Evolutionary conservation across 2,888 invertebrate genomes (phyloP).

Genomic region (Volucella inflata): DNA sequence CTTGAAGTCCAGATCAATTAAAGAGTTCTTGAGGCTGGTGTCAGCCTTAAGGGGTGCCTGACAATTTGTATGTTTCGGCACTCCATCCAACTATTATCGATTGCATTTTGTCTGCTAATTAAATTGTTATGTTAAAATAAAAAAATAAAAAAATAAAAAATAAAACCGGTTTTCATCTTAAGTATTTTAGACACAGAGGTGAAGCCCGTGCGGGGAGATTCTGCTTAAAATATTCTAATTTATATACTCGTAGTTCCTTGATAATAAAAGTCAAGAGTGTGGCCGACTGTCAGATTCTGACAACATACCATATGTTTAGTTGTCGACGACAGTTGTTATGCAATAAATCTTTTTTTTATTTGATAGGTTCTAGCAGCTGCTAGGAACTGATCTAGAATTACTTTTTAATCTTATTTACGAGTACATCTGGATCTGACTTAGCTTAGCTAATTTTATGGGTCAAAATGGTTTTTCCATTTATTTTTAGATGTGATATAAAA

Average conservation of each 20-base stretch:
- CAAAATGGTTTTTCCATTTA: slow-evolving; percentile 10
- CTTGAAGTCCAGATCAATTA: slow-evolving; percentile 5
- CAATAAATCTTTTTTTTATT: slow-evolving; percentile 8
- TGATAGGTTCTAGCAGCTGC: background rate
- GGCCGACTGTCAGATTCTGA: background rate
- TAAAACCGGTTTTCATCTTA: slow-evolving; percentile 6
- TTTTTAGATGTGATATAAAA: slow-evolving; percentile 12
- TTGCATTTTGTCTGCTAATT: slow-evolving; percentile 36
- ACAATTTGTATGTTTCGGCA: slow-evolving; percentile 1
- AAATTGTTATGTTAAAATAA: slow-evolving; percentile 23
- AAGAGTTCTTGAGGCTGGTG: slow-evolving; percentile 14
- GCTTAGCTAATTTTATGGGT: slow-evolving; percentile 1
- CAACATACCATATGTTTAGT: slow-evolving; percentile 12
- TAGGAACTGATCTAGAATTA: background rate
- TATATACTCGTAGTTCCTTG: slow-evolving; percentile 7
- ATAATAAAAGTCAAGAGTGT: background rate
- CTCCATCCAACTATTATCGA: slow-evolving; percentile 23
- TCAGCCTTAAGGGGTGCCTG: background rate
- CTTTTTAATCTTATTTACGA: background rate
- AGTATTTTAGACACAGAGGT: background rate
- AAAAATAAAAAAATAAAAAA: background rate
- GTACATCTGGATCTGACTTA: slow-evolving; percentile 3
- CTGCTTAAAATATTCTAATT: background rate
- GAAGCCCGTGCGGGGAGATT: slow-evolving; percentile 1
- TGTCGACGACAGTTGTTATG: background rate